Evolutionary conservation across 2,113 vertebrate species (phyloP), one percentile per base, ranked within the genome.

Genomic region (Zosterops japonicus): DNA sequence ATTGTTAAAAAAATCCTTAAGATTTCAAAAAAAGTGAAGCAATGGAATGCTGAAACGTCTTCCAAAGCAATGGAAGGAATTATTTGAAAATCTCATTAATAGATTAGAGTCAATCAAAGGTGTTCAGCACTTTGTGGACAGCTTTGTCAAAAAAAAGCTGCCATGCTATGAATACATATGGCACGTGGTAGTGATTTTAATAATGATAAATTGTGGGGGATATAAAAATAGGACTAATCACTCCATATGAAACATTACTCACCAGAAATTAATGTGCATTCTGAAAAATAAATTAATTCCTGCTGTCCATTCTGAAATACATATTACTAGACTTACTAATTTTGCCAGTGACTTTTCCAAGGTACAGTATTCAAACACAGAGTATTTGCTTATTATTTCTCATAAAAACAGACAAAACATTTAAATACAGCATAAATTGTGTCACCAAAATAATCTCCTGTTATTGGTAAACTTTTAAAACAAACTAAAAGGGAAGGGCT

Each of bases 221-320:
- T 60, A 39, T 47, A 94, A 89, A 94, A 92, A 78, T 75, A 93
- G 7, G 5, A 88, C 65, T 82, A 94, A 89, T 89, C n/a, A 36
- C 12, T 67, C 52, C 20, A 2, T 15, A 56, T 35, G 53, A 89
- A 89, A 77, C n/a, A 87, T 87, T 87, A 83, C 53, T 91, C 80
- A 87, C 44, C n/a, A 91, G 69, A 87, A 89, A 77, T 67, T 70
- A 88, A 78, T 59, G 33, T 6, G 1, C 27, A 63, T 67, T 84
- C 77, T 46, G 44, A 31, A 29, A 76, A 77, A 46, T 49, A 83
- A 83, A 79, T 57, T 56, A 88, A 89, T 91, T 89, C 42, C 22
- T 28, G 13, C 22, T 60, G 35, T 84, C 46, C 49, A 63, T 77
- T 85, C 52, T 71, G 71, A 94, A 81, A 90, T 68, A 36, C 9